Base-by-base conservation (phyloP, 2,888 invertebrate genomes). In the Drosophila hamatofila region DNA sequence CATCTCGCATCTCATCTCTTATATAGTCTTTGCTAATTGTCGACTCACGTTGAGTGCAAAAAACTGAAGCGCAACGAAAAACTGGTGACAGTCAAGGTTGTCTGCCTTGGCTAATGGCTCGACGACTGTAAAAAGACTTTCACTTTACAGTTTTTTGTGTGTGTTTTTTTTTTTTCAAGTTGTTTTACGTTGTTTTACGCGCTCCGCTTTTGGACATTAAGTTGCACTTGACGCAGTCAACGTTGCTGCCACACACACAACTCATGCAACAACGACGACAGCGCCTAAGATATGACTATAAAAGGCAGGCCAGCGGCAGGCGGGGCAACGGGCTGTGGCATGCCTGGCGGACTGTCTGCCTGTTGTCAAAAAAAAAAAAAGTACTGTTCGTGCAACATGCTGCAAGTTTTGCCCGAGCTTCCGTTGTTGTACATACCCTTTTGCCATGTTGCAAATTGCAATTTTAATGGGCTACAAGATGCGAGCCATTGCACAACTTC, bases 151-250 rank as follows among this genome's bases (percentile, higher is more conserved):
- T 72, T 60, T 69, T 25, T 25, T 41, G 14, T 23, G 23, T 9
- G 63, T 68, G 14, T 35, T 35, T 5, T 35, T 66, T 23, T 44
- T 44, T 41, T 14, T 67, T 64, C 59, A 42, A 59, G 54, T 72
- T 69, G 54, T 72, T 59, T 39, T 55, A 25, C 51, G 59, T 49
- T 62, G 25, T 55, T 71, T 56, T 52, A 69, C 44, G 75, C 75
- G 73, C 80, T 75, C 60, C 72, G 75, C 72, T 75, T 77, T 88
- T 83, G 88, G 83, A 69, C 85, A 85, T 77, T 85, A 88, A 86
- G 71, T 73, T 83, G 86, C 80, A 75, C 75, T 81, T 81, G 84
- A 74, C 55, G 78, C 69, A 68, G 51, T 52, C 62, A 35, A 52
- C 51, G 64, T 59, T 68, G 70, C 57, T 77, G 83, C 65, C 80